Percentiles rank a stretch among this genome's conserved stretches.
Evolutionary conservation across 30 jellyfish, hydroid and myxozoan genomes (phyloP).

Genomic region (Aurelia coerulea): DNA sequence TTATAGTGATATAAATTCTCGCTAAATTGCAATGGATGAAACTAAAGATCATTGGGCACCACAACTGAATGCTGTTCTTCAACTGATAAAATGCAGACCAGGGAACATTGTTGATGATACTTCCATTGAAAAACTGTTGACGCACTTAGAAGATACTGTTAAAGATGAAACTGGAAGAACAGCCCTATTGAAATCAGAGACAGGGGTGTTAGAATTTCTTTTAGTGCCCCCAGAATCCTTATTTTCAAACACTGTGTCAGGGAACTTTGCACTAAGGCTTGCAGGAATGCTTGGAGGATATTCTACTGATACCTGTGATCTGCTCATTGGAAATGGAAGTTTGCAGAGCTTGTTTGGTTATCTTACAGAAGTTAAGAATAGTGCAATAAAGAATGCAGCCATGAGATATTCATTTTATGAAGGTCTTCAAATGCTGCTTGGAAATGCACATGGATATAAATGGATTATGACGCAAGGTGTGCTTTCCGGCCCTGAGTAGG

Average conservation of each 20-base stretch:
- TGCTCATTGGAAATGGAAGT: slow-evolving; percentile 22
- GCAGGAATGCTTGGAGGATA: slow-evolving; percentile 54
- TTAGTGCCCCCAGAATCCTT: slow-evolving; percentile 19
- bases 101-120: slow-evolving; percentile 66
- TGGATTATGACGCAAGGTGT: slow-evolving; percentile 19
- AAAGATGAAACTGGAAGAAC: neutral
- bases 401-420: slow-evolving; percentile 42
- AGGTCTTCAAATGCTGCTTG: slow-evolving; percentile 37
- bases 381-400: slow-evolving; percentile 25
- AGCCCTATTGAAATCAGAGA: neutral
- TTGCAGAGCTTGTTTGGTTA: slow-evolving; percentile 37
- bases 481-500: no score
- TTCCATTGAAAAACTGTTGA: slow-evolving; percentile 43
- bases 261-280: slow-evolving; percentile 45
- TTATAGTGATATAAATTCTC: neutral
- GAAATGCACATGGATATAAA: neutral
- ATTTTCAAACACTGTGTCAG: slow-evolving; percentile 14
- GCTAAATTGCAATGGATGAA: slow-evolving; percentile 2
- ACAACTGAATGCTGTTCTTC: slow-evolving; percentile 21
- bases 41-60: slow-evolving; percentile 4
- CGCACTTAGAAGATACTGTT: slow-evolving; percentile 22
- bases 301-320: slow-evolving; percentile 6
- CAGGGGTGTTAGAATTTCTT: slow-evolving; percentile 26
- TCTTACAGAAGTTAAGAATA: neutral
- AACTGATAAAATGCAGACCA: slow-evolving; percentile 29